These are phyloP conservation scores for Rhinoderma darwinii DNA, from an alignment of 2,113 vertebrate genomes.

Conservation along the genomic window DNA sequence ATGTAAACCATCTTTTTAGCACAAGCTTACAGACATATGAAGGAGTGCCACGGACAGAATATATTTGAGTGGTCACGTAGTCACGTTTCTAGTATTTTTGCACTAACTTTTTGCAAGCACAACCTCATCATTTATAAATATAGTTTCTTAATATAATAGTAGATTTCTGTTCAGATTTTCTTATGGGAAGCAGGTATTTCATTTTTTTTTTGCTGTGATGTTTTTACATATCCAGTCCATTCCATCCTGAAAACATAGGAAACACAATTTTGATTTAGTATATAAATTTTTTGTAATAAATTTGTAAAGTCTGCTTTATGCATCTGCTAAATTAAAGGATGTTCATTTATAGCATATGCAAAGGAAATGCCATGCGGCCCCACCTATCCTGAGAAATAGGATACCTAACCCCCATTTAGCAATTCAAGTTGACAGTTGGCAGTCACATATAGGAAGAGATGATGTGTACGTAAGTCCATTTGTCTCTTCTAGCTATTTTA, in stretches of 20 bases:
- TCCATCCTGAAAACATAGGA: constrained; percentile 75
- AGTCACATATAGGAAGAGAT: too few species aligned
- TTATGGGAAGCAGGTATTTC: constrained; percentile 35
- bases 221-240: constrained; percentile 94
- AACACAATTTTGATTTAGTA: neutral
- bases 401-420: neutral
- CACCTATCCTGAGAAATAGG: neutral
- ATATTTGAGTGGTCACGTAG: neutral
- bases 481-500: too few species aligned
- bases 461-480: too few species aligned
- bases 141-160: neutral
- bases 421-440: neutral
- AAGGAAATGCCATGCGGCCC: neutral
- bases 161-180: neutral
- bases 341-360: neutral
- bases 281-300: neutral
- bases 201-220: constrained; percentile 84
- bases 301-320: neutral
- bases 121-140: neutral
- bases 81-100: neutral
- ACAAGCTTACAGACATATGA: too few species aligned
- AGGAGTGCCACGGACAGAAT: neutral
- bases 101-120: neutral
- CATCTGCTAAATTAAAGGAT: too few species aligned
- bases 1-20: neutral